Base-by-base conservation (phyloP, 2,888 invertebrate genomes). In the Actias luna region DNA sequence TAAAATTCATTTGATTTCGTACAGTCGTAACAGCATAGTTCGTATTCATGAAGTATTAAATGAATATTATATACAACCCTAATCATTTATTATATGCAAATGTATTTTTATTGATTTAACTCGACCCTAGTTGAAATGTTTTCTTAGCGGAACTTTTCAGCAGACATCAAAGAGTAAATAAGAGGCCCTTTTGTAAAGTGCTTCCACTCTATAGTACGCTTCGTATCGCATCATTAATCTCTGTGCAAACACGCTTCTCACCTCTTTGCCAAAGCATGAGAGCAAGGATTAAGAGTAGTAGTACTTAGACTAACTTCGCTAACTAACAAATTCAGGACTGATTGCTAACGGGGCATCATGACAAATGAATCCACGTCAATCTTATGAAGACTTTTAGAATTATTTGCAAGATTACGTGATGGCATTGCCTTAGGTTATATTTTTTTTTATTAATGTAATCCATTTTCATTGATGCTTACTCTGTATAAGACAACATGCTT, bases 151-250 rank as follows among this genome's bases (percentile, higher is more conserved):
- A 78, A 83, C 82, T 87, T 85, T 86, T 78, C 79, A 83, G 75
- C 78, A 79, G 76, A 80, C 81, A 80, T 75, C 80, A 84, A 83
- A 83, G 87, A 84, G 85, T 87, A 88, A 88, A 86, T 88, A 83
- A 88, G 85, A 85, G 90, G 80, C 84, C 73, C 88, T 89, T 88
- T 87, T 87, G 88, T 88, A 75, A 80, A 88, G 87, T 76, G 79
- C 81, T 80, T 79, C 74, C 75, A 73, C 80, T 75, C 77, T 79
- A 82, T 82, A 83, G 84, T 82, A 80, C 69, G 76, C 80, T 77
- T 76, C 73, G 81, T 82, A 86, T 87, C 86, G 83, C 83, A 85
- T 89, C 89, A 90, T 90, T 90, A 91, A 91, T 90, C 90, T 89
- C 78, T 72, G 74, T 69, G 82, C 85, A 88, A 87, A 87, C 87